phyloP scores from a whole-genome alignment of 2,888 invertebrate genomes.

The Cataglyphis livida region DNA sequence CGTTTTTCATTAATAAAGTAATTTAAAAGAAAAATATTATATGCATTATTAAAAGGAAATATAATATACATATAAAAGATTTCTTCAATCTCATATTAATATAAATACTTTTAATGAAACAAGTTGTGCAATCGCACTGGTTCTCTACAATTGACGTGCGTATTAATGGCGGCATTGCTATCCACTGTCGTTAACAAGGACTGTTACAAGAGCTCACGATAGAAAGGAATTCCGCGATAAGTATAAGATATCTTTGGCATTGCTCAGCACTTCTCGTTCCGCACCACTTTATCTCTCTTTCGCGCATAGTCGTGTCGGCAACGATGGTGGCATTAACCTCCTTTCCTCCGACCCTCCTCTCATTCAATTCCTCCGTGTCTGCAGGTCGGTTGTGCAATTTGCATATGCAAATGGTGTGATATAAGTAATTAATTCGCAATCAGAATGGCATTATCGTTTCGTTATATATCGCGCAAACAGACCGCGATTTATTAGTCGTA shows the following conservation, averaged over 20 bases:
- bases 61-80: neutral
- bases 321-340: slow-evolving; percentile 60
- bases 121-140: slow-evolving; percentile 14
- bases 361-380: slow-evolving; percentile 64
- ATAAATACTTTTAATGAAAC: neutral
- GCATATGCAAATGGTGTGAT: slow-evolving; percentile 84
- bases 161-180: slow-evolving; percentile 59
- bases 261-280: slow-evolving; percentile 59
- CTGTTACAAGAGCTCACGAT: slow-evolving; percentile 69
- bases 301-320: slow-evolving; percentile 60
- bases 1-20: slow-evolving; percentile 14
- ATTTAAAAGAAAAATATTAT: slow-evolving; percentile 8
- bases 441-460: slow-evolving; percentile 79
- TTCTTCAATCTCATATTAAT: slow-evolving; percentile 3
- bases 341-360: slow-evolving; percentile 62
- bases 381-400: slow-evolving; percentile 74
- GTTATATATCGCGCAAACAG: slow-evolving; percentile 76
- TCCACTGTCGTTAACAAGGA: slow-evolving; percentile 72
- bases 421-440: slow-evolving; percentile 85
- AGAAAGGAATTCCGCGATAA: slow-evolving; percentile 74
- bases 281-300: slow-evolving; percentile 67
- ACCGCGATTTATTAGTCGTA: slow-evolving; percentile 82
- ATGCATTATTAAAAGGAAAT: slow-evolving; percentile 8
- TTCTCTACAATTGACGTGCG: slow-evolving; percentile 39
- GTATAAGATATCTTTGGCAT: slow-evolving; percentile 45